Base-by-base conservation (phyloP, 2,113 vertebrate genomes). In the Craseonycteris thonglongyai region DNA sequence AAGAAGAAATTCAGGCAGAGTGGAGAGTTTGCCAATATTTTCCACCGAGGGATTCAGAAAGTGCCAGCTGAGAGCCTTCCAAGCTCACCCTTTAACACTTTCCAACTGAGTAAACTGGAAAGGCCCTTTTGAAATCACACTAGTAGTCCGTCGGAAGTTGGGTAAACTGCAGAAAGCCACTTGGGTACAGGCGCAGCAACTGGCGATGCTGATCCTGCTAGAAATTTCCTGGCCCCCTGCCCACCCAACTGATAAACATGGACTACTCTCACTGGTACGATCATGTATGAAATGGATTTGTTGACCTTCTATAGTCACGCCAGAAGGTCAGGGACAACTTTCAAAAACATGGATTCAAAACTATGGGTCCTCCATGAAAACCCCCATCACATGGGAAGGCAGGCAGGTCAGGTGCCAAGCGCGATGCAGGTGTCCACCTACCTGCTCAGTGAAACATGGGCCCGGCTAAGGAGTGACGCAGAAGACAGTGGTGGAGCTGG, bases 1-100 rank as follows among this genome's bases (percentile, higher is more conserved):
- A 96, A 85, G 47, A 56, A 97, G 81, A 93, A 93, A 92, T 95
- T 97, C 97, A 97, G 75, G 84, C 91, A 94, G 83, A 84, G 82
- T 93, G 24, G 24, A 76, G 93, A 95, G 90, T 91, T 49, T 97
- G 97, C 97, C 97, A 97, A 90, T 82, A 96, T 95, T 78, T 93
- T 82, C 88, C 96, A 93, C 96, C 66, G 83, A 76, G 96, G 92
- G 78, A 97, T 96, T 96, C 94, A 95, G 69, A 96, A 59, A 97
- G 95, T 94, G 98, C 96, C 97, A 97, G 95, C 97, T 97, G 97
- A 96, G 96, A 93, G 96, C 72, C 93, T 98, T 98, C 97, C 97
- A 98, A 98, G 93, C 96, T 97, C 88, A 94, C 95, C 90, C 95
- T 92, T 94, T 93, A 95, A 94, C 81, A 74, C 82, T 97, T 96